A percentile compares a stretch with the other conserved stretches of the same genome.
Evolutionary conservation across 1,140 invertebrate genomes (phyloP).

Genomic region (Eupeodes corollae): DNA sequence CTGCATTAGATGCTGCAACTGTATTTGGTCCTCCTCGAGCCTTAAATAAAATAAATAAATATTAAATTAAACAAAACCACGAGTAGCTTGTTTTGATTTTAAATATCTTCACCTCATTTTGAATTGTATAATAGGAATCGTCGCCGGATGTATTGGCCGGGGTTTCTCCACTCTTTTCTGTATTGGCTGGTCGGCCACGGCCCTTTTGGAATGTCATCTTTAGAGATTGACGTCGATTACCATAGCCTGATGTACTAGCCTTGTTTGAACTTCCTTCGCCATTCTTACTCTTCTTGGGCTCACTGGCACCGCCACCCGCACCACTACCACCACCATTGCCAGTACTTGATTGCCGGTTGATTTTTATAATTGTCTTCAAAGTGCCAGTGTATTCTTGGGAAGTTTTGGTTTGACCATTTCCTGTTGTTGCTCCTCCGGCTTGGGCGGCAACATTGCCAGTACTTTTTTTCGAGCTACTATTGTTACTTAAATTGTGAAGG

Average conservation of each 20-base stretch:
- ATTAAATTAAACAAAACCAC: neutral
- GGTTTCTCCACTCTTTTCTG: slow-evolving; percentile 31
- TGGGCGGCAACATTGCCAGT: slow-evolving; percentile 4
- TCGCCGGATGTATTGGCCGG: slow-evolving; percentile 45
- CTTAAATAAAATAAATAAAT: slow-evolving; percentile 13
- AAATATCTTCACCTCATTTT: slow-evolving; percentile 53
- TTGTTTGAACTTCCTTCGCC: neutral
- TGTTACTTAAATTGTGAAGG: slow-evolving; percentile 21
- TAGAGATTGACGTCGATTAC: slow-evolving; percentile 48
- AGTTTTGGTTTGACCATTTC: slow-evolving; percentile 25
- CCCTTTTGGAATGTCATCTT: slow-evolving; percentile 73
- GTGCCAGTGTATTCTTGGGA: slow-evolving; percentile 53
- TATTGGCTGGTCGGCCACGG: slow-evolving; percentile 37
- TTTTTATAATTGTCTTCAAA: slow-evolving; percentile 65
- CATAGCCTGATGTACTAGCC: slow-evolving; percentile 31
- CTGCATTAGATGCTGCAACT: slow-evolving; percentile 6
- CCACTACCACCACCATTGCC: slow-evolving; percentile 12
- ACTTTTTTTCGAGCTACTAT: slow-evolving; percentile 31
- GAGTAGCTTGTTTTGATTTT: neutral
- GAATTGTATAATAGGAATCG: slow-evolving; percentile 60
- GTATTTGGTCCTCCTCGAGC: slow-evolving; percentile 25
- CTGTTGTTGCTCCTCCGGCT: neutral
- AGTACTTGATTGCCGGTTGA: slow-evolving; percentile 43
- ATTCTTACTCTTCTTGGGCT: neutral
- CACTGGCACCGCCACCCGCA: slow-evolving; percentile 13